Percentiles rank a stretch among this genome's conserved stretches.
Conservation (phyloP, 2,113 vertebrate genomes). For the Excalfactoria chinensis region DNA sequence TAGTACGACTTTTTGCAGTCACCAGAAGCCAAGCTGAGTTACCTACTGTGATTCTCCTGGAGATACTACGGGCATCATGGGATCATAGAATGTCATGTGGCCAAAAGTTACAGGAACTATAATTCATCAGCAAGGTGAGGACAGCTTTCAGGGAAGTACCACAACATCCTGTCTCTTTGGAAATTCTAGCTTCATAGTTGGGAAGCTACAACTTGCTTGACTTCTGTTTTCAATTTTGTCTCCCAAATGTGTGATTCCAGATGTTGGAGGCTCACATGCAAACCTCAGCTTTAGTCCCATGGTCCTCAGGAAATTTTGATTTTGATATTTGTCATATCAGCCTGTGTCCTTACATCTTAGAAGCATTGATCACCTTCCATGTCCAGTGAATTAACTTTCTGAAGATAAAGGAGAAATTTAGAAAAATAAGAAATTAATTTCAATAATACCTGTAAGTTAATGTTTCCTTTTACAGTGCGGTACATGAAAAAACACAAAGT, state of each 20-base stretch:
- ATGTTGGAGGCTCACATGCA: not conserved
- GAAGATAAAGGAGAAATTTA: not conserved
- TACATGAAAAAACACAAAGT: not conserved
- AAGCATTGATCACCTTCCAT: not conserved
- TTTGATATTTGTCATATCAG: not conserved
- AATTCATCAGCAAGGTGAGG: constrained; percentile 62
- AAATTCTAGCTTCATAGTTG: constrained; percentile 40
- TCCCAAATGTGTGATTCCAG: constrained; percentile 45
- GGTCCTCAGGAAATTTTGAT: not conserved
- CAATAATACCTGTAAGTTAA: not conserved
- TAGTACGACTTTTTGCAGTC: not conserved
- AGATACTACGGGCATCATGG: not conserved
- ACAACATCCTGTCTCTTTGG: constrained; percentile 56
- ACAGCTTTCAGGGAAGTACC: constrained; percentile 55
- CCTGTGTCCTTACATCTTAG: not conserved
- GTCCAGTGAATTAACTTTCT: not conserved
- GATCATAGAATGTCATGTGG: not conserved
- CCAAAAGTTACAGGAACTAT: constrained; percentile 54
- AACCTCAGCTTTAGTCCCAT: not conserved
- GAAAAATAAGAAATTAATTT: not conserved
- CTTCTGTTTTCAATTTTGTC: constrained; percentile 63
- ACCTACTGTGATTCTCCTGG: not conserved
- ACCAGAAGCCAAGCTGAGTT: constrained; percentile 19
- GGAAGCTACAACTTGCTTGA: constrained; percentile 21
- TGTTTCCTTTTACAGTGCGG: not conserved